Base-by-base conservation (phyloP, 2,113 vertebrate genomes). In the Myiagra hebetior region DNA sequence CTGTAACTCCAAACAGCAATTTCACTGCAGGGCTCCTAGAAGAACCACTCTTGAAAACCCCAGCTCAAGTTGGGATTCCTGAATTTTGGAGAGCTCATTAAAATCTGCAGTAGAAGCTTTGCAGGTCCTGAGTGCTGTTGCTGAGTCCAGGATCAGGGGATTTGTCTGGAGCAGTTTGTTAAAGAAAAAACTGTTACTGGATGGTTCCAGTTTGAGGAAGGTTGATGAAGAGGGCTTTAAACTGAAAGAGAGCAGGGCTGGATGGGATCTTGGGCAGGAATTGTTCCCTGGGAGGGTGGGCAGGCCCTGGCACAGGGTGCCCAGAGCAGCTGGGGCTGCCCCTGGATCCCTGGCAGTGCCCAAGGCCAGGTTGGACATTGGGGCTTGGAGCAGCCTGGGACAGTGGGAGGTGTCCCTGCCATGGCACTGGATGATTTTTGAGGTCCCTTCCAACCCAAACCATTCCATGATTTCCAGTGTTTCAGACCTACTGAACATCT, bases 341-440 rank as follows among this genome's bases (percentile, higher is more conserved):
- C 60, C 83, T 85, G 46, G 22, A 81, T 59, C 69, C 69, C 77
- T 82, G 77, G 37, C 19, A 74, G 35, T 81, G 68, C 3, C 64
- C 59, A 19, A 47, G 85, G 64, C 60, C 77, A 39, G 69, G 33
- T 0, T 74, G 77, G 77, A 33, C 59, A 22, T 0, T 35, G 47
- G 73, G 33, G 46, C 53, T 79, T 20, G 21, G 55, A 69, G 30
- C 75, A 62, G 16, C 65, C 57, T 49, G 57, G 69, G 2, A 24
- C 20, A n/a, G 19, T 53, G 53, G 39, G 0, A 82, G 16, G 28
- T 41, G 87, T 31, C 70, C 78, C 46, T 82, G 78, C 46, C 37
- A 3, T 24, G 68, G 27, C 0, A 9, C 13, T 49, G 59, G 15
- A 3, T 27, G 11, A 1, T 2, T 1, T 62, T 41, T 41, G 0